Evolutionary conservation across 2,113 vertebrate genomes (phyloP).

Genomic region (Notarius lentiginosus): DNA sequence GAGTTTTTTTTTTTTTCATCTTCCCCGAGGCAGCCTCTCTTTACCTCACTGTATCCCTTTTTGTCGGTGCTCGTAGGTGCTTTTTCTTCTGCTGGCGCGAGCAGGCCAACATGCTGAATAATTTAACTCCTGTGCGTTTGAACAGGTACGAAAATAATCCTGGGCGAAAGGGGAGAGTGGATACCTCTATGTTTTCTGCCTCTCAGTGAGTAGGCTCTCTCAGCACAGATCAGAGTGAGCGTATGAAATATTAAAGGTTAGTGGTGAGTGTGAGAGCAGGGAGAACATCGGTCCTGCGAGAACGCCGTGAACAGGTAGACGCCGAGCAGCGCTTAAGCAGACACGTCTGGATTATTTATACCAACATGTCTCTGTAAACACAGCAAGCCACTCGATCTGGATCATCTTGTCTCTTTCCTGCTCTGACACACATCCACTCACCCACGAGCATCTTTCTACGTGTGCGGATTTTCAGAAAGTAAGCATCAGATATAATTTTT

Average conservation of each 20-base stretch:
- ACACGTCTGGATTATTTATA: constrained; percentile 53
- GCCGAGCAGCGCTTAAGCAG: constrained; percentile 38
- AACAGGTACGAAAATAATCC: constrained; percentile 91
- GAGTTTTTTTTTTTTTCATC: constrained; percentile 14
- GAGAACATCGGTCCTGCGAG: constrained; percentile 60
- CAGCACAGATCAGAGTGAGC: constrained; percentile 68
- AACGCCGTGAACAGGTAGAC: constrained; percentile 50
- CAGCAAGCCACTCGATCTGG: constrained; percentile 54
- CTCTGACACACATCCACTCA: neutral
- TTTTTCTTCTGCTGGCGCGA: constrained; percentile 75
- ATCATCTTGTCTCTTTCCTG: neutral
- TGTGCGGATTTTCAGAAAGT: neutral
- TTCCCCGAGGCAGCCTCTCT: constrained; percentile 53
- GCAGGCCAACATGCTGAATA: constrained; percentile 81
- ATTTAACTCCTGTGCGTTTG: constrained; percentile 84
- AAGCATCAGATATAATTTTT: neutral
- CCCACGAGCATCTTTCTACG: neutral
- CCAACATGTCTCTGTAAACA: constrained; percentile 58
- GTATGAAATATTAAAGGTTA: constrained; percentile 82
- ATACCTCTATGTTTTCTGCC: constrained; percentile 47
- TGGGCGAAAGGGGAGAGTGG: constrained; percentile 65
- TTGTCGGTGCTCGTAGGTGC: constrained; percentile 75
- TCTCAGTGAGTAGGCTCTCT: constrained; percentile 69
- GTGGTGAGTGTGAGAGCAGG: constrained; percentile 68
- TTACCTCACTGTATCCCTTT: constrained; percentile 57